phyloP scores from a whole-genome alignment of 2,113 vertebrate genomes.

The Rhinolophus sinicus region DNA sequence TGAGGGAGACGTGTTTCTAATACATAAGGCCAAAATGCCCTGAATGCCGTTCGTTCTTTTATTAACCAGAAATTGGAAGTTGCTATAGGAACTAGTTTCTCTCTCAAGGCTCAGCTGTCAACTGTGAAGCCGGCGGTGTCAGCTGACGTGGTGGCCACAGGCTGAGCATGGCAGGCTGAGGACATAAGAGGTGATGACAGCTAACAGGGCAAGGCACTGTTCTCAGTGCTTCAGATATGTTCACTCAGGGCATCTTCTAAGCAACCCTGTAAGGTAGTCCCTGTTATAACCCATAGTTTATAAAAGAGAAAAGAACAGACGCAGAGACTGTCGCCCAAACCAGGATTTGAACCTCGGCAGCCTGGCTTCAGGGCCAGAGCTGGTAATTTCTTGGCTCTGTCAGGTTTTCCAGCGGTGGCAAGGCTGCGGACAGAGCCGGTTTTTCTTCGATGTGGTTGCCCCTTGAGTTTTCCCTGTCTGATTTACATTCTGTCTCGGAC shows the following conservation, averaged over 20 bases:
- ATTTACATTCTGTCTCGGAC: neutral
- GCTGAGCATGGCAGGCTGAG: neutral
- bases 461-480: neutral
- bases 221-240: neutral
- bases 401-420: neutral
- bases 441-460: neutral
- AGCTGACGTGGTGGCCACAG: neutral
- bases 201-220: neutral
- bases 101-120: neutral
- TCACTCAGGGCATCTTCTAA: neutral
- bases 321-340: neutral
- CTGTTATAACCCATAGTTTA: neutral
- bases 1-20: neutral
- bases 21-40: neutral
- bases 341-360: neutral
- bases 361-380: neutral
- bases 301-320: neutral
- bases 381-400: neutral
- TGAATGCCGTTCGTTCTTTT: neutral
- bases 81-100: neutral
- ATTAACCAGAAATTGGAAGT: neutral
- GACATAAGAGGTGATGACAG: neutral
- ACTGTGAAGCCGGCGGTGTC: neutral
- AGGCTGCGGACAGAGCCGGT: neutral
- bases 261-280: neutral